Evolutionary conservation across 2,888 invertebrate species (phyloP).

Genomic region (Antitype chi): DNA sequence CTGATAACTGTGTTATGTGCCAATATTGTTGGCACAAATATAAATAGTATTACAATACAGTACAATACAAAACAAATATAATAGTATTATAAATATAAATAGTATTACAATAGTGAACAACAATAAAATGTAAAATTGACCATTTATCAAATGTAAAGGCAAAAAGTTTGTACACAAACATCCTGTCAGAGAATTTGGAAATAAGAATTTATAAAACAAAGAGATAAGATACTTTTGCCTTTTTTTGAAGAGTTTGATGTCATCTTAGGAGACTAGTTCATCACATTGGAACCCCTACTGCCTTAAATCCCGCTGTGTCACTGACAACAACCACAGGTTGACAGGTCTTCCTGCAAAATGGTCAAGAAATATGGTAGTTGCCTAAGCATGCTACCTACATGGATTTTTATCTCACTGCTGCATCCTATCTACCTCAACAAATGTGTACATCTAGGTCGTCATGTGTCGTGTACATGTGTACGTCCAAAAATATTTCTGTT

Average conservation of each 20-base stretch:
- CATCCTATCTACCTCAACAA: background rate
- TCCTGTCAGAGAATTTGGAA: background rate
- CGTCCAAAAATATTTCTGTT: too few species aligned
- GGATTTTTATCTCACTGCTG: background rate
- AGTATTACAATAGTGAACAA: background rate
- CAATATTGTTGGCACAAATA: slow-evolving; percentile 42
- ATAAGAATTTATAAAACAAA: background rate
- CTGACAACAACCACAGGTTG: too few species aligned
- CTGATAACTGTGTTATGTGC: slow-evolving; percentile 53
- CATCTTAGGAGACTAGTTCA: background rate
- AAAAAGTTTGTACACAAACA: background rate
- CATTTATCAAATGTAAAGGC: slow-evolving; percentile 9
- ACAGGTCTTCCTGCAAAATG: background rate
- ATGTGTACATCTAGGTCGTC: background rate
- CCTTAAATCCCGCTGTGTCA: background rate
- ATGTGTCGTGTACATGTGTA: too few species aligned
- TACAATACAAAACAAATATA: slow-evolving; percentile 7
- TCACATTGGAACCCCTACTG: background rate
- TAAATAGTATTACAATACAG: slow-evolving; percentile 7
- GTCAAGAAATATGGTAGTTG: background rate
- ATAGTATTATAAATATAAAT: slow-evolving; percentile 21
- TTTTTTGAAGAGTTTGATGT: background rate
- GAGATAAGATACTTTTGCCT: background rate
- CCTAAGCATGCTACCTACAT: background rate
- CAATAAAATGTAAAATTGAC: slow-evolving; percentile 9